Base-by-base conservation (phyloP, 2,113 vertebrate genomes). In the Microtus pennsylvanicus region DNA sequence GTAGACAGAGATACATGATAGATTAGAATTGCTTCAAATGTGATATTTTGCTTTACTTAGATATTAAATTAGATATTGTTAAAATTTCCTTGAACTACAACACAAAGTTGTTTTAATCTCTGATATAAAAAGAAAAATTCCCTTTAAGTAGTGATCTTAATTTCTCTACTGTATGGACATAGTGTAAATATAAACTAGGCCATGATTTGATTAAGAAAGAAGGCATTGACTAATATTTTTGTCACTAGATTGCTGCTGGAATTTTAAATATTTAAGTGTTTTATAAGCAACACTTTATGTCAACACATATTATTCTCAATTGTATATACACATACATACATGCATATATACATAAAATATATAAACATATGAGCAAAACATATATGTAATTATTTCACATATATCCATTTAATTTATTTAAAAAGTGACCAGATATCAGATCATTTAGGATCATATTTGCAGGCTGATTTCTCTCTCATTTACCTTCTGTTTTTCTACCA, bases 201-300 rank as follows among this genome's bases (percentile, higher is more conserved):
- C 45, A 92, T 42, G 92, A 38, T 91, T 94, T 86, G 35, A 75
- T 67, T 94, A 93, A 90, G 26, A 89, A 30, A 91, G 50, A 95
- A 98, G 35, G 77, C 52, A 90, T 87, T 88, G 55, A n/a, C 33
- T 91, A 92, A 5, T 91, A 80, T 93, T 95, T 75, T 92, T 95
- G 28, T 96, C 70, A 61, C 83, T 81, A 82, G 87, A 93, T 80
- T 91, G 38, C 58, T 96, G 45, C 61, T 96, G 8, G 80, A 90
- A 94, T 63, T 83, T 93, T 96, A 61, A 95, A 82, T 77, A 82
- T 38, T 2, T 45, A 65, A 81, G 0, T 93, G 26, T 93, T 91
- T 89, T 74, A 55, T 91, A 89, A 83, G 35, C 78, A 90, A 63
- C 50, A 63, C 4, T 47, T 88, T 14, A 87, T 94, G 5, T 91